Base-by-base conservation (phyloP, 2,888 invertebrate genomes). In the Galerucella pusilla region DNA sequence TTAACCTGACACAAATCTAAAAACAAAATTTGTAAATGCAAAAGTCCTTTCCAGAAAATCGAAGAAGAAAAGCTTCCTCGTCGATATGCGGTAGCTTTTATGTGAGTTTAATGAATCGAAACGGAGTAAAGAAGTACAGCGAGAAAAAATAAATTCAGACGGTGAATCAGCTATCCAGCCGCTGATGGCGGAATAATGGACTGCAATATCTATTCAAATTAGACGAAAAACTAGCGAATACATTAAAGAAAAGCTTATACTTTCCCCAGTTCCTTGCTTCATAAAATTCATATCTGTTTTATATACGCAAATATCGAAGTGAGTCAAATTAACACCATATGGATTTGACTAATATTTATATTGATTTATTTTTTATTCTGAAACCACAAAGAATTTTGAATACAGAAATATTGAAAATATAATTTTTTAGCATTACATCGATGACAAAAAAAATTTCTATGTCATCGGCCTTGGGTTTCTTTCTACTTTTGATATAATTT, bases 131-230 rank as follows among this genome's bases (percentile, higher is more conserved):
- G 69, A 60, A 65, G 65, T 20, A 71, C 64, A 71, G 25, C 4
- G 14, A 72, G 65, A 67, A 75, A 73, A 75, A 75, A 74, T 70
- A 70, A 74, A 74, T 70, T 70, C 70, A 67, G 57, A 57, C 63
- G 68, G 70, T 57, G 75, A 73, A 59, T 76, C 73, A 76, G 73
- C 71, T 71, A 70, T 73, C 73, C 68, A 42, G 63, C 66, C 52
- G 68, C 35, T 76, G 76, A 76, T 73, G 76, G 70, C 64, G 54
- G 64, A 73, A 76, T 76, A 76, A 76, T 73, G 70, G 76, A 73
- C 76, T 64, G 63, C 76, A 73, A 76, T 76, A 76, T 76, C 71
- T 76, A 76, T 76, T 76, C 76, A 76, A 76, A 76, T 76, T 73
- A 76, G 76, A 64, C 57, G 70, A 67, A 72, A 66, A 72, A 72